Conservation (phyloP, 2,888 invertebrate genomes). For the Drepana falcataria region DNA sequence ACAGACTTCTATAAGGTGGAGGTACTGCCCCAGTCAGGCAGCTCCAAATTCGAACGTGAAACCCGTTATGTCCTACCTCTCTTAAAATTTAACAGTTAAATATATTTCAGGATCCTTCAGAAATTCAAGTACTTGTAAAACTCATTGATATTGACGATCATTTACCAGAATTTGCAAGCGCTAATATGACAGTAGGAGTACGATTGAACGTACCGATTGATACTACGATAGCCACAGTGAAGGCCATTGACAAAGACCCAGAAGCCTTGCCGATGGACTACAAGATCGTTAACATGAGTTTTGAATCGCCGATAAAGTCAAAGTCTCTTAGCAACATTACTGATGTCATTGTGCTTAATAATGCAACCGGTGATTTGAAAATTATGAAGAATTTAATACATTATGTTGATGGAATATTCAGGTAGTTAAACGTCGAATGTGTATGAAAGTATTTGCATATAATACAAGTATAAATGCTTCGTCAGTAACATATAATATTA, state of each 20-base stretch:
- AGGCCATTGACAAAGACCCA: constrained; percentile 83
- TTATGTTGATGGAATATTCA: constrained; percentile 83
- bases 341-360: constrained; percentile 81
- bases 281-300: constrained; percentile 79
- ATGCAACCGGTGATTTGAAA: constrained; percentile 84
- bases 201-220: constrained; percentile 86
- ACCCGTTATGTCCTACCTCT: too few relatives aligned
- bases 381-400: constrained; percentile 83
- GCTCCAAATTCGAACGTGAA: too few relatives aligned
- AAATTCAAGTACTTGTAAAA: constrained; percentile 81
- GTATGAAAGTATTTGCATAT: background rate
- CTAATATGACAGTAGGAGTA: constrained; percentile 84
- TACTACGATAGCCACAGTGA: constrained; percentile 82
- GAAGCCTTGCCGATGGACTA: constrained; percentile 82
- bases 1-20: too few relatives aligned
- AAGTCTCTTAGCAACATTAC: constrained; percentile 65
- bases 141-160: constrained; percentile 87
- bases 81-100: too few relatives aligned
- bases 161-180: constrained; percentile 81
- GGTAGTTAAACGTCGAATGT: constrained; percentile 42
- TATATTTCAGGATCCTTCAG: constrained; percentile 84
- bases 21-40: too few relatives aligned
- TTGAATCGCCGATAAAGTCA: constrained; percentile 69
- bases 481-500: too few relatives aligned
- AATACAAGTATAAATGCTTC: too few relatives aligned